Conservation (phyloP, 2,113 vertebrate genomes). For the Emydocephalus ijimae region DNA sequence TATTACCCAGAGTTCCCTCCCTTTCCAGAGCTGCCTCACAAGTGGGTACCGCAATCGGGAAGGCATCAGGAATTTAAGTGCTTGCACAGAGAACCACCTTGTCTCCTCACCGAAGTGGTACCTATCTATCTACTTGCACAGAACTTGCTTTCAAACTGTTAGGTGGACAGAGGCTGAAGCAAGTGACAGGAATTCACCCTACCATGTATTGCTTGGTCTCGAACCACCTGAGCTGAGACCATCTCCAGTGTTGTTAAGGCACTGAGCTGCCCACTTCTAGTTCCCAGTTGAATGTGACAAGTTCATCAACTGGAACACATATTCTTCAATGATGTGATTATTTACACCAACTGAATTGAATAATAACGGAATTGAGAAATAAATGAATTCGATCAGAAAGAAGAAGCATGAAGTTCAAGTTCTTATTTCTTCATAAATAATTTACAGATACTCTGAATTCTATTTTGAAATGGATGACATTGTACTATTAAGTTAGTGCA, state of each 20-base stretch:
- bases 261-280: neutral
- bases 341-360: neutral
- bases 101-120: neutral
- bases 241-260: neutral
- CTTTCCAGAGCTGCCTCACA: neutral
- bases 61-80: neutral
- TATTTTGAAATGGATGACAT: neutral
- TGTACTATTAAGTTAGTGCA: neutral
- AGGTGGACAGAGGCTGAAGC: neutral
- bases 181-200: neutral
- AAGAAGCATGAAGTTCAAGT: neutral
- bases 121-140: neutral
- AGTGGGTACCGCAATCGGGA: fast-evolving
- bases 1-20: neutral
- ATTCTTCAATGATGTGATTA: neutral
- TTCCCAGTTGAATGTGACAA: neutral
- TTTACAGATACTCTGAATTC: neutral
- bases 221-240: too few relatives aligned
- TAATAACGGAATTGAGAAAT: neutral
- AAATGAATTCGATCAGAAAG: neutral
- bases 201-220: neutral
- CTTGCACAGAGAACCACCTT: neutral
- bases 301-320: neutral
- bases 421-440: neutral
- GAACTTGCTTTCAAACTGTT: neutral